Conservation (phyloP, 2,797 vertebrate genomes). For the Choloepus didactylus region DNA sequence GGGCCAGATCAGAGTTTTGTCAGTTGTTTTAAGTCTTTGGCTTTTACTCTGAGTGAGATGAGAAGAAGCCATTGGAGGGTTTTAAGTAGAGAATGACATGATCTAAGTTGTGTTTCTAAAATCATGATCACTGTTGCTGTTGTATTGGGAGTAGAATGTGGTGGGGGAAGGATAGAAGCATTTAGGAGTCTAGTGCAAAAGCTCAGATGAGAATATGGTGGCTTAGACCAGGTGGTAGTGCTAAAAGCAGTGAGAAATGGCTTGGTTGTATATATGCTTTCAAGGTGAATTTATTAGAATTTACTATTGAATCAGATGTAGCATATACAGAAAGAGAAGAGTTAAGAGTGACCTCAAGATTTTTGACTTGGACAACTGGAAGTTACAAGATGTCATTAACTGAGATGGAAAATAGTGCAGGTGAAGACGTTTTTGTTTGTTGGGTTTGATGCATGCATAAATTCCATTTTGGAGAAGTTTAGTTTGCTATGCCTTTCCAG, state of each 20-base stretch:
- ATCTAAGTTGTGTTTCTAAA: not conserved
- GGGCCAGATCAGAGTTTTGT: not conserved
- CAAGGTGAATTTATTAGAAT: not conserved
- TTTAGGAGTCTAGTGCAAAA: not conserved
- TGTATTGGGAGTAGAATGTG: not conserved
- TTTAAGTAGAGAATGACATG: not conserved
- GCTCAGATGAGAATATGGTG: not conserved
- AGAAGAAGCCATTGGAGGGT: not conserved
- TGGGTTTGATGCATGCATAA: not conserved
- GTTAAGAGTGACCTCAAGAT: not conserved
- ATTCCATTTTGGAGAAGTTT: slow-evolving; percentile 1
- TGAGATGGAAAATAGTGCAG: not conserved
- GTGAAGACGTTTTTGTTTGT: not conserved
- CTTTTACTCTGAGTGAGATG: not conserved
- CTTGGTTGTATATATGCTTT: not conserved
- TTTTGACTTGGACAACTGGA: not conserved
- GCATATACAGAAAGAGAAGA: not conserved
- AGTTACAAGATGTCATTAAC: not conserved
- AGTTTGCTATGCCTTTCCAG: not conserved
- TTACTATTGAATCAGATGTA: not conserved
- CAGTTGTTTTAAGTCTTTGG: not conserved
- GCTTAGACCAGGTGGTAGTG: not conserved
- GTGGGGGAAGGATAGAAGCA: not conserved
- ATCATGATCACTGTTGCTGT: not conserved
- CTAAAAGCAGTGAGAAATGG: not conserved